phyloP scores from a whole-genome alignment of 2,888 invertebrate species.

The Eupithecia insigniata region DNA sequence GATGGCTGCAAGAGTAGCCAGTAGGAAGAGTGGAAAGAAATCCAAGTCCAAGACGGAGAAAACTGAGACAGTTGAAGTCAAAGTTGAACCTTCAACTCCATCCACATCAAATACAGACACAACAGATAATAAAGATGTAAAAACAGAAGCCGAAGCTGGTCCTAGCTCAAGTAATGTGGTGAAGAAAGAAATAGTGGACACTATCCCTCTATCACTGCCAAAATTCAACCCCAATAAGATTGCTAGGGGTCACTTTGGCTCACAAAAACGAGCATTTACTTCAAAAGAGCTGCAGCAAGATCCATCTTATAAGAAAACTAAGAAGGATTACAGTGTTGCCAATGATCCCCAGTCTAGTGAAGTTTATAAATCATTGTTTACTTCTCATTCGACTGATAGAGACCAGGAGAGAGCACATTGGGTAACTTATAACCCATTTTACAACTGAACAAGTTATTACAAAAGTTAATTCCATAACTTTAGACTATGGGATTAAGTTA shows the following conservation, averaged over 20 bases:
- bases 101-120: slow-evolving; percentile 39
- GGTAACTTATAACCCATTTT: slow-evolving; percentile 99
- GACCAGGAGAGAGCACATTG: slow-evolving; percentile 96
- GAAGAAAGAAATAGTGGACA: slow-evolving; percentile 76
- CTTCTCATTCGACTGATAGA: slow-evolving; percentile 93
- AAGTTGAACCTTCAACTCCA: slow-evolving; percentile 53
- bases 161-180: slow-evolving; percentile 61
- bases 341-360: slow-evolving; percentile 95
- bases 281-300: slow-evolving; percentile 79
- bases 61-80: slow-evolving; percentile 53
- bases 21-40: slow-evolving; percentile 88
- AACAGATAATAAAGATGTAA: slow-evolving; percentile 57
- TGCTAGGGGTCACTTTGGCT: slow-evolving; percentile 75
- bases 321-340: slow-evolving; percentile 92
- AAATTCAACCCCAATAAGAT: slow-evolving; percentile 77
- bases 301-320: slow-evolving; percentile 90
- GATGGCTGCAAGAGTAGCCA: slow-evolving; percentile 87
- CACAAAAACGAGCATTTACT: slow-evolving; percentile 67
- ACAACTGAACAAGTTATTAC: slow-evolving; percentile 86
- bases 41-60: slow-evolving; percentile 68
- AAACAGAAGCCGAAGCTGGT: slow-evolving; percentile 69
- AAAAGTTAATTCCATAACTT: background rate
- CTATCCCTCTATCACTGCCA: slow-evolving; percentile 75
- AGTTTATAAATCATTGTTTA: slow-evolving; percentile 98
- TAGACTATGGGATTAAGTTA: background rate